Evolutionary conservation across 1,140 invertebrate genomes (phyloP), one percentile per base, ranked within the genome.

Genomic region (Drosophila murphyi): DNA sequence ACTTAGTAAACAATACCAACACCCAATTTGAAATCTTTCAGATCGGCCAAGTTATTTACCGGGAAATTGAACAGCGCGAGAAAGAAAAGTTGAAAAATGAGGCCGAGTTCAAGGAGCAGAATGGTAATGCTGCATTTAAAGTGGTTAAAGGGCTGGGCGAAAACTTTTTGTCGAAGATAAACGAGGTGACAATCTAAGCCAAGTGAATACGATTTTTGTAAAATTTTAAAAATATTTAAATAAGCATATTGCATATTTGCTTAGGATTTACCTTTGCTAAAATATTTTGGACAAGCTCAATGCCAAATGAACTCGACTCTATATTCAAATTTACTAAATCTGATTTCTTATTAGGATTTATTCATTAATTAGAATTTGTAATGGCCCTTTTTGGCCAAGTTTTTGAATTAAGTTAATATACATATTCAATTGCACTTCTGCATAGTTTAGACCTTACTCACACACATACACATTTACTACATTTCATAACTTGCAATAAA

Each of bases 11-110:
- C 20, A 20, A 20, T 20, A 20, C 2, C 50, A 45, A 3, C 35
- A 6, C 4, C 2, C 2, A 4, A 29, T 47, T 8, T 52, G 32
- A 0, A 2, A 47, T 43, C 0, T 85, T 70, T 3, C 20, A 92
- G 91, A 92, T 92, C 77, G 90, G 91, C 3, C 92, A 92, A 60
- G 75, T 92, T 8, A 92, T 92, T 10, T 92, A 92, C 65, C 70
- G 72, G 0, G 78, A 90, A 8, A 28, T 92, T 28, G 83, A 92
- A 10, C 59, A 76, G 48, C 80, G 82, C 8, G 87, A 91, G 31
- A 79, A 82, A 55, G 52, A 6, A 0, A 92, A 92, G 8, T 37
- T 75, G 0, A 63, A 74, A 32, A 91, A 92, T 29, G 82, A 88
- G 60, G 12, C 62, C 2, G 75, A 90, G 34, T 92, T 92, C n/a